Conservation (phyloP, 2,888 invertebrate species). For the Cerastis leucographa region DNA sequence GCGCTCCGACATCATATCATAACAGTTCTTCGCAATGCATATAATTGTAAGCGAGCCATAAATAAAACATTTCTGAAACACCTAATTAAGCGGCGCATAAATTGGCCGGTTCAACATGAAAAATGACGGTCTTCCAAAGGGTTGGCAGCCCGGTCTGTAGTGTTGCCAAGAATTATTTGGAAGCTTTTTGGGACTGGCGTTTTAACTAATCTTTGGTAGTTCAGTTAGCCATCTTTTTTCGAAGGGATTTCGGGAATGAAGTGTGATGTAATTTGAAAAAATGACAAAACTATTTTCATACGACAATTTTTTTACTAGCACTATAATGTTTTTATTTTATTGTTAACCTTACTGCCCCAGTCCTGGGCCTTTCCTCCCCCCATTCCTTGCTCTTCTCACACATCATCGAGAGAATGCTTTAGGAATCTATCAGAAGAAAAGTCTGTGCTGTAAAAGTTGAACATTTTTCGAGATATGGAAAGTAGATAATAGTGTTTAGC, state of each 20-base stretch:
- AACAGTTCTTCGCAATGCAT: slow-evolving; percentile 50
- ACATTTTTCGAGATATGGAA: no score
- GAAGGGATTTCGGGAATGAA: neutral
- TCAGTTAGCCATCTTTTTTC: neutral
- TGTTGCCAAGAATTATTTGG: slow-evolving; percentile 52
- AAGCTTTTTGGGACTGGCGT: slow-evolving; percentile 38
- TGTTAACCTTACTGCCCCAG: no score
- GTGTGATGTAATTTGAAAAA: neutral
- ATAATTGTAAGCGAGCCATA: slow-evolving; percentile 65
- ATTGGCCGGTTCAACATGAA: slow-evolving; percentile 64
- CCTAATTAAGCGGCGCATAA: slow-evolving; percentile 67
- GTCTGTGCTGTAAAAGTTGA: neutral
- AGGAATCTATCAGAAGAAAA: neutral
- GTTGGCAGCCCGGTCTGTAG: slow-evolving; percentile 54
- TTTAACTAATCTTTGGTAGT: slow-evolving; percentile 35
- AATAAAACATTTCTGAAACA: slow-evolving; percentile 64
- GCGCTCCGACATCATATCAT: slow-evolving; percentile 24
- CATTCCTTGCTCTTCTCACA: neutral
- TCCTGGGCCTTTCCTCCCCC: neutral
- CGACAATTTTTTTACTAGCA: no score
- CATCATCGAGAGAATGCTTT: neutral
- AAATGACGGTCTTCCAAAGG: slow-evolving; percentile 64
- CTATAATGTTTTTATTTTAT: no score
- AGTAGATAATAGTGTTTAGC: neutral
- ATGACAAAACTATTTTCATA: neutral